Base-by-base conservation (phyloP, 2,113 vertebrate species). In the Hemiscyllium ocellatum region DNA sequence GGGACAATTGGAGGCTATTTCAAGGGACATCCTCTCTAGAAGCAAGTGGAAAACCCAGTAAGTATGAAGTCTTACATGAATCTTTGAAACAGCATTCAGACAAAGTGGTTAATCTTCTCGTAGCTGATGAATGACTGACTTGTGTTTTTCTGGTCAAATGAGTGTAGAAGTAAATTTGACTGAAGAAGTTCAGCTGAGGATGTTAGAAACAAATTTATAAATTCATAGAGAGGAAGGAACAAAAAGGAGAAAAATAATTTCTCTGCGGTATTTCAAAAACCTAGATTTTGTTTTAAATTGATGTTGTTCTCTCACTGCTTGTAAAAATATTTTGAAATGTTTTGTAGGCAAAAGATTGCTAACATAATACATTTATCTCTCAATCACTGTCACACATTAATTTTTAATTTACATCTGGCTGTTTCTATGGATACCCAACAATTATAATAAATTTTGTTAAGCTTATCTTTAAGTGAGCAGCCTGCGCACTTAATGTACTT, bases 401-500 rank as follows among this genome's bases (percentile, higher is more conserved):
- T 37, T 93, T 93, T 66, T 93, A 93, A 66, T 93, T 91, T 93
- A 93, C 22, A 22, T 93, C 29, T 93, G 37, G 61, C 89, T 65
- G 37, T 93, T 93, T 66, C 61, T 37, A 68, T 93, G 89, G 50
- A 61, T 66, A 66, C n/a, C 33, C n/a, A 19, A 6, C 61, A 66
- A 93, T 66, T 93, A 66, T 37, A n/a, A 65, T 91, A 22, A 17
- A 93, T 66, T 93, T 93, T 93, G n/a, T 61, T 83, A 83, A 83
- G 52, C 6, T 93, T 93, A 68, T 93, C 65, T 61, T 93, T 22
- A 76, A 66, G 61, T 93, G 61, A 15, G 87, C 15, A 66, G 89
- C 19, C 61, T n/a, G 89, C 66, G 13, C 17, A 93, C 89, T 93
- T 12, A 33, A 65, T 93, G 61, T 65, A 66, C 61, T 66, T 93